A percentile compares a stretch with the other conserved stretches of the same genome.
Conservation (phyloP, 37 sponge, comb jelly and placozoan species). For the Cladorhizidae sp. region DNA sequence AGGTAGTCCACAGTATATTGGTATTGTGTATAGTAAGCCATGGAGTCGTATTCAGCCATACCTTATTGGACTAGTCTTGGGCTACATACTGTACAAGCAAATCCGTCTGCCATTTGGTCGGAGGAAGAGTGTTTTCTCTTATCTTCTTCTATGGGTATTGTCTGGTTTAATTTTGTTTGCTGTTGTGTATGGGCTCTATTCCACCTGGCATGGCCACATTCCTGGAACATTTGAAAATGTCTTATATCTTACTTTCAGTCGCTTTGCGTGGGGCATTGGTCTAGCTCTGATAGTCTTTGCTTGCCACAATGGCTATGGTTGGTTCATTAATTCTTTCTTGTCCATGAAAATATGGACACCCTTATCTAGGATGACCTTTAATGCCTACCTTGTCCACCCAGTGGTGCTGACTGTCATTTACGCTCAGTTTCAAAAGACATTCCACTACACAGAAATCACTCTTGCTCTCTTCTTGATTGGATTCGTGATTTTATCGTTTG, state of each 20-base stretch:
- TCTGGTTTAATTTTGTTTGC: conserved; percentile 14
- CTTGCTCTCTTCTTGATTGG: conserved; percentile 49
- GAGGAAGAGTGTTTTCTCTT: conserved; percentile 1
- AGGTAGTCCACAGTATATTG: background rate
- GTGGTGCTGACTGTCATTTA: conserved; percentile 59
- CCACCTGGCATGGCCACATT: conserved; percentile 49
- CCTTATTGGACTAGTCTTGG: conserved; percentile 78
- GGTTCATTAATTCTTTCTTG: conserved; percentile 68
- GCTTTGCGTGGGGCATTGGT: conserved; percentile 73
- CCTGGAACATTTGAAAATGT: conserved; percentile 54
- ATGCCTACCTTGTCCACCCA: conserved; percentile 87
- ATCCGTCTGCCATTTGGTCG: conserved; percentile 13
- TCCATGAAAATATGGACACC: conserved; percentile 90
- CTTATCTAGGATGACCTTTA: conserved; percentile 80
- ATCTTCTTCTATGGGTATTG: conserved; percentile 33
- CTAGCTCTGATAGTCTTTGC: conserved; percentile 62
- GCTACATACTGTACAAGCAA: conserved; percentile 71
- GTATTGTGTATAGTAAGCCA: conserved; percentile 57
- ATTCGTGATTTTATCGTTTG: conserved; percentile 63
- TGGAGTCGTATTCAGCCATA: conserved; percentile 80
- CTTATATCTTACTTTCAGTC: conserved; percentile 52
- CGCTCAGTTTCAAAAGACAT: conserved; percentile 6
- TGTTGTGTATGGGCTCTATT: conserved; percentile 66
- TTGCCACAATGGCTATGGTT: conserved; percentile 86
- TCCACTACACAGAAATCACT: conserved; percentile 37